These are phyloP conservation scores for Cacatua alba DNA, from an alignment of 2,113 vertebrate species.

Conservation along the genomic window DNA sequence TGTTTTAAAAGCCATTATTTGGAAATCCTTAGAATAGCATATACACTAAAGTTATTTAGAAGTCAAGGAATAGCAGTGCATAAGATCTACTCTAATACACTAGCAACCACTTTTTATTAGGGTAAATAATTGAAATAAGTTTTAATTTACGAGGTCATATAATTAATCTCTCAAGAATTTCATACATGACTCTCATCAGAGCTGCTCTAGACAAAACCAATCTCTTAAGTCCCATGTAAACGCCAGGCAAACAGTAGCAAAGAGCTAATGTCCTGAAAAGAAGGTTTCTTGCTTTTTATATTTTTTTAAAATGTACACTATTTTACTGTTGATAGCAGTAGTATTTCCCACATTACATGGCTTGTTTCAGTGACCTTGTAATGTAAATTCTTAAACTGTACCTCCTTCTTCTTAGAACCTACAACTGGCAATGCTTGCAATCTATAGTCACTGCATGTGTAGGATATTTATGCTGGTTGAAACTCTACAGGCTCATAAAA, in stretches of 20 bases:
- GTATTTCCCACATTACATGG: neutral
- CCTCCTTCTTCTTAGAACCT: neutral
- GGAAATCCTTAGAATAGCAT: neutral
- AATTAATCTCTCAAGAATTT: neutral
- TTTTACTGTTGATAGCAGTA: neutral
- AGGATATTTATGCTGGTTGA: neutral
- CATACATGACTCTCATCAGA: neutral
- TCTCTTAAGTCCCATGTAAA: neutral
- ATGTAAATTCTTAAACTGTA: neutral
- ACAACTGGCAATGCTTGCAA: neutral
- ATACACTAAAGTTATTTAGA: neutral
- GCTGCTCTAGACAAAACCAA: neutral
- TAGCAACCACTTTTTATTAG: neutral
- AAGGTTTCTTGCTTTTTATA: neutral
- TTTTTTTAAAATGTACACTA: neutral
- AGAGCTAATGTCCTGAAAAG: neutral
- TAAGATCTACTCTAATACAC: neutral
- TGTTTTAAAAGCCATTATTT: slow-evolving; percentile 24
- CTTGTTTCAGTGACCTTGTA: neutral
- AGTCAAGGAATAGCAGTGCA: neutral
- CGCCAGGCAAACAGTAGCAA: neutral
- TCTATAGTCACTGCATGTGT: neutral
- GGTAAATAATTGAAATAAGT: neutral
- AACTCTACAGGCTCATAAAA: neutral
- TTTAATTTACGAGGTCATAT: neutral